phyloP scores from a whole-genome alignment of 2,888 invertebrate genomes.

The Agrochola litura region DNA sequence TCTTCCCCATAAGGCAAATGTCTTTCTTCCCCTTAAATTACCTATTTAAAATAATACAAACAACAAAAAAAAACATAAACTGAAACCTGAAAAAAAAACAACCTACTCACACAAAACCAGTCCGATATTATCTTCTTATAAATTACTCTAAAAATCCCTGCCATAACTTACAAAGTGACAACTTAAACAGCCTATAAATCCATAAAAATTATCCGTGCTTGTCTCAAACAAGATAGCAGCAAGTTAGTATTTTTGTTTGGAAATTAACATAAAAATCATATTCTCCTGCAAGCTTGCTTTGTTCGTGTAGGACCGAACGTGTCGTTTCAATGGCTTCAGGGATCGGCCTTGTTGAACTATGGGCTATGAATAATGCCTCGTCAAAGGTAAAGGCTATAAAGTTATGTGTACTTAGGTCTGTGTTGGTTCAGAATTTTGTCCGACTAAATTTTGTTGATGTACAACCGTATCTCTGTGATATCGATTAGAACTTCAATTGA shows the following conservation, averaged over 20 bases:
- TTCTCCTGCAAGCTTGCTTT: slow-evolving; percentile 57
- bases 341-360: slow-evolving; percentile 32
- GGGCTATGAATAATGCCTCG: slow-evolving; percentile 46
- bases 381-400: slow-evolving; percentile 37
- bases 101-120: too few relatives aligned
- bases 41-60: too few relatives aligned
- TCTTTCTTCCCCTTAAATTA: background rate
- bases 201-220: slow-evolving; percentile 38
- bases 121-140: too few relatives aligned
- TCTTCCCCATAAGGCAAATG: background rate
- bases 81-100: too few relatives aligned
- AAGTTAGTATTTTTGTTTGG: slow-evolving; percentile 58
- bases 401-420: slow-evolving; percentile 46
- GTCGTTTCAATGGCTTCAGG: slow-evolving; percentile 28
- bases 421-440: slow-evolving; percentile 21
- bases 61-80: too few relatives aligned
- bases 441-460: slow-evolving; percentile 22
- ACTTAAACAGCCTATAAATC: slow-evolving; percentile 26
- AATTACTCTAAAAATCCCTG: background rate
- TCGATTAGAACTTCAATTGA: slow-evolving; percentile 8
- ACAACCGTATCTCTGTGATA: background rate
- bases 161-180: background rate
- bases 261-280: slow-evolving; percentile 64
- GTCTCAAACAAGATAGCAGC: slow-evolving; percentile 46
- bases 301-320: slow-evolving; percentile 35